These are phyloP conservation scores for Agrilus cyanescens DNA, from an alignment of 2,888 invertebrate genomes.

Conservation along the genomic window DNA sequence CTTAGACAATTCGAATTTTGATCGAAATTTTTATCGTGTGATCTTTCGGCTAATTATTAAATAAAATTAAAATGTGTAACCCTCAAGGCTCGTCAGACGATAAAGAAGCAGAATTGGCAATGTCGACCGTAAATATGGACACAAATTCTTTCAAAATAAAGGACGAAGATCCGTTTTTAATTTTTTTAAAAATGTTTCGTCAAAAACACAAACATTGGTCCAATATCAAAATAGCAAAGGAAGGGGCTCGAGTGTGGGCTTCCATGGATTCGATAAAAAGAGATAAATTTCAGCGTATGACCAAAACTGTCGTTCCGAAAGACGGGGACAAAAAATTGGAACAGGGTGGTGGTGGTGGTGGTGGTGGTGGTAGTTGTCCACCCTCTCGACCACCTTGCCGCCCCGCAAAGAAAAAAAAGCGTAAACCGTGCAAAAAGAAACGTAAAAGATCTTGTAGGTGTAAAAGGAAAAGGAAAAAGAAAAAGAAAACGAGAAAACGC, in stretches of 20 bases:
- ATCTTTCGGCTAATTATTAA: too few species aligned
- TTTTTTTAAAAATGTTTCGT: conserved; percentile 24
- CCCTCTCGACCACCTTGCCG: too few species aligned
- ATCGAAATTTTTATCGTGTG: too few species aligned
- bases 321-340: conserved; percentile 2
- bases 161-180: conserved; percentile 23
- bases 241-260: conserved; percentile 27
- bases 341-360: conserved; percentile 7
- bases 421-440: conserved; percentile 2
- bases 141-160: too few species aligned
- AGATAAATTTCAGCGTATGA: not conserved
- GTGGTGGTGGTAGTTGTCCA: conserved; percentile 1
- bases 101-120: too few species aligned
- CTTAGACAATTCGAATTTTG: too few species aligned
- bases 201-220: conserved; percentile 22
- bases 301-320: not conserved
- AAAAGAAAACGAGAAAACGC: conserved; percentile 21
- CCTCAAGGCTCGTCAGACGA: too few species aligned
- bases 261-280: conserved; percentile 15
- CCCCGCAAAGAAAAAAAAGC: not conserved
- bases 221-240: conserved; percentile 23
- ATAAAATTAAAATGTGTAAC: too few species aligned
- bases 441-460: conserved; percentile 23
- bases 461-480: conserved; percentile 26
- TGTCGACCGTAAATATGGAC: too few species aligned